These are phyloP conservation scores for Sciurus niger DNA, from an alignment of 2,113 vertebrate species.

Conservation along the genomic window DNA sequence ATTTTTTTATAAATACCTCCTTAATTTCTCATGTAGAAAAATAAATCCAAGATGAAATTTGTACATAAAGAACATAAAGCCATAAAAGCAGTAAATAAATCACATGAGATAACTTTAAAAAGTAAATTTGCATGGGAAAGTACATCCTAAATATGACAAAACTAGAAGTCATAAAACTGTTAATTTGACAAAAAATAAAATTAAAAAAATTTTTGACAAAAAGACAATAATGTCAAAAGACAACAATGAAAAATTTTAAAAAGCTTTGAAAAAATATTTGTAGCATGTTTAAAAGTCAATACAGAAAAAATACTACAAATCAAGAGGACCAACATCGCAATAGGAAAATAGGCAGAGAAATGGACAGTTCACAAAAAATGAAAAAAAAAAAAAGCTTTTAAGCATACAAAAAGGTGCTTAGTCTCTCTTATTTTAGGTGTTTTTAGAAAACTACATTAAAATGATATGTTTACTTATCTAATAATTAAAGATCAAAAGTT, in stretches of 20 bases:
- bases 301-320: neutral
- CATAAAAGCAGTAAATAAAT: neutral
- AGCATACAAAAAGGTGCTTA: neutral
- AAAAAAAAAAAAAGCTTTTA: neutral
- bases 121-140: conserved; percentile 13
- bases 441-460: neutral
- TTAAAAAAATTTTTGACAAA: conserved; percentile 5
- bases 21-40: conserved; percentile 9
- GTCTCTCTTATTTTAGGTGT: neutral
- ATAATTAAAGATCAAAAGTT: neutral
- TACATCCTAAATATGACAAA: conserved; percentile 41
- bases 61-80: conserved; percentile 6
- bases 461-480: neutral
- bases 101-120: neutral
- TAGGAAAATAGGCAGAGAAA: neutral
- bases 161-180: neutral
- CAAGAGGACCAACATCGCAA: neutral
- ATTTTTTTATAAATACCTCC: neutral
- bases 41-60: neutral
- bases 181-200: neutral
- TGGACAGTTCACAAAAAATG: neutral
- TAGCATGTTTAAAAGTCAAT: neutral
- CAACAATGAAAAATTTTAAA: neutral
- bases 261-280: neutral
- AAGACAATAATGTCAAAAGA: neutral